phyloP scores from a whole-genome alignment of 2,888 invertebrate genomes.

The Aplocera efformata region DNA sequence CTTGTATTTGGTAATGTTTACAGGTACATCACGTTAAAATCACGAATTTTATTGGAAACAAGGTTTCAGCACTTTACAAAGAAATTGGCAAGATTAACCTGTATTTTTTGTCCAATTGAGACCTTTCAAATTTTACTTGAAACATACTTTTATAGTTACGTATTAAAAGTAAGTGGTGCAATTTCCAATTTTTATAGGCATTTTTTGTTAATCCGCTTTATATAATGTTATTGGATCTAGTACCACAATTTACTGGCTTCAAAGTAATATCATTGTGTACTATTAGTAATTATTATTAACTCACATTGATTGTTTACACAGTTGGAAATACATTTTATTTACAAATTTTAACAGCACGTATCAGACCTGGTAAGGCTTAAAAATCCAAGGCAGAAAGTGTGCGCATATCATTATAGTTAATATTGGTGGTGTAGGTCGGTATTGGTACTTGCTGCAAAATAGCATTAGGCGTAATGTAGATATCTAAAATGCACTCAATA shows the following conservation, averaged over 20 bases:
- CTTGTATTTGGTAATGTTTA: conserved; percentile 66
- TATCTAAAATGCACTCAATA: conserved; percentile 28
- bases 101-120: not conserved
- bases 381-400: conserved; percentile 30
- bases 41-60: conserved; percentile 4
- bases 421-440: not conserved
- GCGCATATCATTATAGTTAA: conserved; percentile 12
- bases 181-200: too few relatives aligned
- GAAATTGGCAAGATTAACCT: conserved; percentile 10
- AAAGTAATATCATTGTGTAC: not conserved
- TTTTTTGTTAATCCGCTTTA: too few relatives aligned
- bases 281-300: not conserved
- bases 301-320: conserved; percentile 7
- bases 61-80: not conserved
- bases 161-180: too few relatives aligned
- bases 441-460: not conserved
- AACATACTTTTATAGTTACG: too few relatives aligned
- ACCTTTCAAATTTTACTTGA: too few relatives aligned
- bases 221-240: too few relatives aligned
- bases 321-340: not conserved
- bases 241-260: not conserved
- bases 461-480: conserved; percentile 8
- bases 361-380: conserved; percentile 13
- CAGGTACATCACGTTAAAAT: conserved; percentile 57
- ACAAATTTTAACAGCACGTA: conserved; percentile 19